Evolutionary conservation across 2,888 invertebrate species (phyloP).

Genomic region (Eilema depressum): DNA sequence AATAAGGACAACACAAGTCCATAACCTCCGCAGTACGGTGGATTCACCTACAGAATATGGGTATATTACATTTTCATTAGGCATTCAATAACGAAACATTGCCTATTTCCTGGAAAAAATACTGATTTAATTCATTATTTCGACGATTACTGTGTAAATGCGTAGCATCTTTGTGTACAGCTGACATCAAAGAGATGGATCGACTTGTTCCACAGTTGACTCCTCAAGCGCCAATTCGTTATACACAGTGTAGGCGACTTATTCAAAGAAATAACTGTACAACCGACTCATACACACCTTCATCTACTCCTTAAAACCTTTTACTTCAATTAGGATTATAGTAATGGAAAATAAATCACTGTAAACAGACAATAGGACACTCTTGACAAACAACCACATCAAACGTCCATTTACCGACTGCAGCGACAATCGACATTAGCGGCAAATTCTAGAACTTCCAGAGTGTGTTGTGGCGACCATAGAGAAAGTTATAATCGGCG

Average conservation of each 20-base stretch:
- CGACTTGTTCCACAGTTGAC: conserved; percentile 71
- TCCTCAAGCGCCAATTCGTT: conserved; percentile 77
- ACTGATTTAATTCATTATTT: conserved; percentile 82
- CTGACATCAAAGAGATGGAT: conserved; percentile 84
- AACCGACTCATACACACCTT: conserved; percentile 80
- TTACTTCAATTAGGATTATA: conserved; percentile 82
- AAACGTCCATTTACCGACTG: conserved; percentile 90
- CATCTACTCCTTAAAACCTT: conserved; percentile 89
- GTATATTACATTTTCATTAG: conserved; percentile 59
- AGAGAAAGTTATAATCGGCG: conserved; percentile 50
- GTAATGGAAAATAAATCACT: conserved; percentile 82
- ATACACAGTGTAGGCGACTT: conserved; percentile 45
- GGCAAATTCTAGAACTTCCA: conserved; percentile 73
- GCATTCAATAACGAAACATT: conserved; percentile 53
- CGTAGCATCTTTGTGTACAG: conserved; percentile 86
- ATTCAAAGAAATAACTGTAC: conserved; percentile 52
- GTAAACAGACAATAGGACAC: conserved; percentile 89
- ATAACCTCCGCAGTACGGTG: conserved; percentile 82
- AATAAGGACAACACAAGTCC: conserved; percentile 80
- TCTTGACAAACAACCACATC: conserved; percentile 89
- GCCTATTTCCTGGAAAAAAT: conserved; percentile 63
- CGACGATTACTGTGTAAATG: conserved; percentile 71
- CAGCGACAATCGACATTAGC: conserved; percentile 81
- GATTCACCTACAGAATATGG: conserved; percentile 77
- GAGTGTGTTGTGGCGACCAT: conserved; percentile 68